These are phyloP conservation scores for Monoplex corrugatus DNA, from an alignment of 2,888 invertebrate genomes.

Conservation along the genomic window DNA sequence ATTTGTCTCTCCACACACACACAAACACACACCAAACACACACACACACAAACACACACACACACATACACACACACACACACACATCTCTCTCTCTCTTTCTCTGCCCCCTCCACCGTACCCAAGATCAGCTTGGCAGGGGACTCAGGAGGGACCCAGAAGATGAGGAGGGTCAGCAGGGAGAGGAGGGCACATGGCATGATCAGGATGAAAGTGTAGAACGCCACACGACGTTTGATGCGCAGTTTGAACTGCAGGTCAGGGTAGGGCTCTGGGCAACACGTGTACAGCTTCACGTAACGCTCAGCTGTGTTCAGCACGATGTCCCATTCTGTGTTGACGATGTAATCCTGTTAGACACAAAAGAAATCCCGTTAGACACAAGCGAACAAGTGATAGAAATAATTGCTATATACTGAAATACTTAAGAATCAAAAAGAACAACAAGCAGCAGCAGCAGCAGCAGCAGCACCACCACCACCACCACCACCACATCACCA, in stretches of 20 bases:
- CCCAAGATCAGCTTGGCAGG: constrained; percentile 81
- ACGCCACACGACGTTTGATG: constrained; percentile 76
- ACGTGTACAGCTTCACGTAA: constrained; percentile 76
- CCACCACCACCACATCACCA: no score
- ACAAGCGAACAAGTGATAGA: not conserved
- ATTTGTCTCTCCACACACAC: no score
- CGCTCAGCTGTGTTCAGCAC: constrained; percentile 73
- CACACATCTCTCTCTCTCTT: no score
- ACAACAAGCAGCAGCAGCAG: no score
- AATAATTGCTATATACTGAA: not conserved
- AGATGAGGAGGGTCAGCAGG: constrained; percentile 80
- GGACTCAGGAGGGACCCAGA: constrained; percentile 82
- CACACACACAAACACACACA: no score
- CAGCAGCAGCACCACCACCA: no score
- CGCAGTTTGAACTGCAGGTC: constrained; percentile 79
- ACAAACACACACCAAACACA: no score
- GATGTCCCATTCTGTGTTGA: constrained; percentile 81
- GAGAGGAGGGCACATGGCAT: constrained; percentile 81
- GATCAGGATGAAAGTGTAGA: constrained; percentile 81
- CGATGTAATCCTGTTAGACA: constrained; percentile 76
- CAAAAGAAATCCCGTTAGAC: no score
- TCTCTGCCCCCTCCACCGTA: constrained; percentile 63
- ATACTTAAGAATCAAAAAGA: no score
- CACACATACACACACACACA: no score
- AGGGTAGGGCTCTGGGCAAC: constrained; percentile 79